Conservation (phyloP, 2,797 vertebrate genomes). For the Peromyscus melanophrys region DNA sequence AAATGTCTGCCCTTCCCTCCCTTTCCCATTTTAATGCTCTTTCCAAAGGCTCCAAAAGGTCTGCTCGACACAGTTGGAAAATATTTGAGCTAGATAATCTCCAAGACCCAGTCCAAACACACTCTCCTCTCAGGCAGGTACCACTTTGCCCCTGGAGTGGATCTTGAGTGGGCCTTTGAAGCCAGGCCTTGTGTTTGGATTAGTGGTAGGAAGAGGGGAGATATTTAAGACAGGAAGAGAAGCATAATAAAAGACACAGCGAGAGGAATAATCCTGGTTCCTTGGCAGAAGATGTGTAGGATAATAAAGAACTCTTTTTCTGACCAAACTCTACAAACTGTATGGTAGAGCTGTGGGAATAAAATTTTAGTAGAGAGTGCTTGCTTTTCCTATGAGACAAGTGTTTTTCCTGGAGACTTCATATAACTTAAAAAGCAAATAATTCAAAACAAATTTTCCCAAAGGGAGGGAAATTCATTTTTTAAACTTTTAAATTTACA, state of each 20-base stretch:
- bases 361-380: slow-evolving; percentile 67
- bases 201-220: slow-evolving; percentile 73
- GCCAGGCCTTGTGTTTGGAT: slow-evolving; percentile 62
- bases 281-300: slow-evolving; percentile 78
- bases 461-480: slow-evolving; percentile 42
- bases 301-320: slow-evolving; percentile 79
- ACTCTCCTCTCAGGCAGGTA: slow-evolving; percentile 58
- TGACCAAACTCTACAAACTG: slow-evolving; percentile 64
- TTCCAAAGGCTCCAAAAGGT: slow-evolving; percentile 40
- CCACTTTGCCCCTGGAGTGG: background rate
- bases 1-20: background rate
- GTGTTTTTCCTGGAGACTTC: slow-evolving; percentile 81
- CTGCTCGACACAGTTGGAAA: slow-evolving; percentile 46
- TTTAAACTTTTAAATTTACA: slow-evolving; percentile 56
- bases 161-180: slow-evolving; percentile 55
- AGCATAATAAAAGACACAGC: slow-evolving; percentile 66
- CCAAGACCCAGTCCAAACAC: slow-evolving; percentile 46
- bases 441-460: slow-evolving; percentile 79
- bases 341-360: slow-evolving; percentile 78
- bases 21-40: background rate
- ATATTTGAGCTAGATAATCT: slow-evolving; percentile 71
- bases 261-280: slow-evolving; percentile 68
- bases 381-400: slow-evolving; percentile 80
- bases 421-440: slow-evolving; percentile 75
- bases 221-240: slow-evolving; percentile 79